A percentile compares a stretch with the other conserved stretches of the same genome.
Evolutionary conservation across 1,140 invertebrate species (phyloP).

Genomic region (Drosophila ananassae): DNA sequence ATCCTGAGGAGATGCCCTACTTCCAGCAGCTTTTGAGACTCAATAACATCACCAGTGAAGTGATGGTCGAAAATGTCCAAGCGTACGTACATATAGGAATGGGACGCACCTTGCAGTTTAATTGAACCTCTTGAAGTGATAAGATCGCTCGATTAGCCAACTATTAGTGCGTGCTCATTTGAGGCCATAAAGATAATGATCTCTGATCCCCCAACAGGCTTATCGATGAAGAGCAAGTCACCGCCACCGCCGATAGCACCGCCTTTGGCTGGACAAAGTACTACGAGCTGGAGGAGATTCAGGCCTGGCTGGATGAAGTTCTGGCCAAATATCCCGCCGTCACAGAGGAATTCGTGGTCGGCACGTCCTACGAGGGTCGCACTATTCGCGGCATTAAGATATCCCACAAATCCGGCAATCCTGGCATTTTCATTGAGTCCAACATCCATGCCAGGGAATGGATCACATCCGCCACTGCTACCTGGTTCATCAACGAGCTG

Average conservation of each 20-base stretch:
- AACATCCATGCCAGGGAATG: slow-evolving; percentile 86
- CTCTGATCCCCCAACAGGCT: slow-evolving; percentile 44
- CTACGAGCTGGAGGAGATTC: slow-evolving; percentile 84
- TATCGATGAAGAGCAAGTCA: slow-evolving; percentile 69
- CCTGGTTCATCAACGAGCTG: slow-evolving; percentile 86
- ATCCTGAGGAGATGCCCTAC: slow-evolving; percentile 31
- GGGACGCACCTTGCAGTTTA: background rate
- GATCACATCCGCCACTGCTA: slow-evolving; percentile 86
- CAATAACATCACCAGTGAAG: slow-evolving; percentile 45
- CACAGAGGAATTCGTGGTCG: slow-evolving; percentile 71
- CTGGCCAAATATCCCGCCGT: slow-evolving; percentile 67
- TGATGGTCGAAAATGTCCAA: slow-evolving; percentile 69
- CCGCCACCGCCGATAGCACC: slow-evolving; percentile 40
- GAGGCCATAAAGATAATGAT: slow-evolving; percentile 38
- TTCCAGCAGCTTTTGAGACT: slow-evolving; percentile 52
- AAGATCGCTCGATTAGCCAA: slow-evolving; percentile 14
- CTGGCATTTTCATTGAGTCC: slow-evolving; percentile 85
- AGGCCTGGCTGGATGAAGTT: slow-evolving; percentile 84
- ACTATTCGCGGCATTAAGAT: slow-evolving; percentile 87
- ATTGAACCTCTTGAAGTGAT: slow-evolving; percentile 23
- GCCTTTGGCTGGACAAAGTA: slow-evolving; percentile 84
- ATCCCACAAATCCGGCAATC: slow-evolving; percentile 85
- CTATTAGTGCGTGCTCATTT: slow-evolving; percentile 30
- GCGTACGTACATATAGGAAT: slow-evolving; percentile 49
- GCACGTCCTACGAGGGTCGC: slow-evolving; percentile 86